Evolutionary conservation across 2,888 invertebrate species (phyloP), one percentile per base, ranked within the genome.

Genomic region (Apomyelois bistriatella): DNA sequence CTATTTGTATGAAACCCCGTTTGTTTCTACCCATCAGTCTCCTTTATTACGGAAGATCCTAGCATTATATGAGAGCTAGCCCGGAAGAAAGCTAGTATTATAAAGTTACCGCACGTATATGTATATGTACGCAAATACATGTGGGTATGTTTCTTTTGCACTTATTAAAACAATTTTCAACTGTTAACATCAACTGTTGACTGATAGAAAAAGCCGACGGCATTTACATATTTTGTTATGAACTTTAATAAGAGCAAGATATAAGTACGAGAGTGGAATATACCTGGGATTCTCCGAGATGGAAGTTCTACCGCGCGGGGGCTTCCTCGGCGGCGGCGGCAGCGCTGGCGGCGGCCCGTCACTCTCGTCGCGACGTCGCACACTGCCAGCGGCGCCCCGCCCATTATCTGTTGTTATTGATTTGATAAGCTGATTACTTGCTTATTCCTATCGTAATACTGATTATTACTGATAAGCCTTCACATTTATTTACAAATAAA

Each of bases 261-360:
- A 9, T 32, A 9, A 9, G 32, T 9, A 9, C n/a, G n/a, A n/a
- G n/a, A n/a, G n/a, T n/a, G n/a, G n/a, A 10, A 32, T 32, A 9
- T 7, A 87, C 87, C 83, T 80, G 56, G 79, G 67, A 12, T 73
- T 76, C 1, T 88, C 86, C 6, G 81, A 64, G 16, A 68, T 68
- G 8, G 74, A 72, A 6, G 70, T 58, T 22, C 83, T 69, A 42
- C 74, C 75, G 59, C 88, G 75, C 22, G 85, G 76, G 0, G 85
- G 82, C 56, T 84, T 85, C 49, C 88, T 69, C 1, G 89, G 90
- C 22, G 90, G 90, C 38, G 90, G 90, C 10, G 90, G 90, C 47
- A 89, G 66, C 40, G 87, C 85, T 5, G 90, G 89, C 36, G 85
- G 86, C 15, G 85, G 82, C 43, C 78, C 85, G 65, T 86, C 85